These are phyloP conservation scores for Resseliella maxima DNA, from an alignment of 2,888 invertebrate species.

Conservation along the genomic window DNA sequence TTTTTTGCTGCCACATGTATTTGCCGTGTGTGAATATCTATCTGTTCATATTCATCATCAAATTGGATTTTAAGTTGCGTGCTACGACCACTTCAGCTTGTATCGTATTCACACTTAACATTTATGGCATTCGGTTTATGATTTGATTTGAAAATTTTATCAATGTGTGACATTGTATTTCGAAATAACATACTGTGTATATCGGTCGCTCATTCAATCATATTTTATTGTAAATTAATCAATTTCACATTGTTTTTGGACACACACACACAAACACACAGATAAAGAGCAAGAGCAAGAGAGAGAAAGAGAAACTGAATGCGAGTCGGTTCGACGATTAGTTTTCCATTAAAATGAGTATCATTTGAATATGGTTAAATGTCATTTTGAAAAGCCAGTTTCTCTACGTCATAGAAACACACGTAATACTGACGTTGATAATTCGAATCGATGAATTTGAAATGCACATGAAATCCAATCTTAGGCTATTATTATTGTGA, in stretches of 20 bases:
- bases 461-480: conserved; percentile 39
- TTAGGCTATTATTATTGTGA: neutral
- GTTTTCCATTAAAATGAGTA: conserved; percentile 1
- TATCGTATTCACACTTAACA: neutral
- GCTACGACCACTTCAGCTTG: neutral
- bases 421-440: neutral
- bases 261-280: no score
- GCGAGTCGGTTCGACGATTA: neutral
- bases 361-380: neutral
- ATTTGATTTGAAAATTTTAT: conserved; percentile 6
- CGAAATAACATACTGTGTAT: neutral
- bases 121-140: conserved; percentile 31
- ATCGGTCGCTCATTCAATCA: neutral
- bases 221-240: conserved; percentile 29
- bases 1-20: neutral
- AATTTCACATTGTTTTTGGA: neutral
- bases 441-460: conserved; percentile 3
- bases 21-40: neutral
- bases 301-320: no score
- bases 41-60: no score
- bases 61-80: neutral
- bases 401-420: no score
- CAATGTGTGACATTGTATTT: conserved; percentile 40
- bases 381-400: neutral
- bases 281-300: no score